Evolutionary conservation across 2,113 vertebrate genomes (phyloP).

Genomic region (Cavia aperea): DNA sequence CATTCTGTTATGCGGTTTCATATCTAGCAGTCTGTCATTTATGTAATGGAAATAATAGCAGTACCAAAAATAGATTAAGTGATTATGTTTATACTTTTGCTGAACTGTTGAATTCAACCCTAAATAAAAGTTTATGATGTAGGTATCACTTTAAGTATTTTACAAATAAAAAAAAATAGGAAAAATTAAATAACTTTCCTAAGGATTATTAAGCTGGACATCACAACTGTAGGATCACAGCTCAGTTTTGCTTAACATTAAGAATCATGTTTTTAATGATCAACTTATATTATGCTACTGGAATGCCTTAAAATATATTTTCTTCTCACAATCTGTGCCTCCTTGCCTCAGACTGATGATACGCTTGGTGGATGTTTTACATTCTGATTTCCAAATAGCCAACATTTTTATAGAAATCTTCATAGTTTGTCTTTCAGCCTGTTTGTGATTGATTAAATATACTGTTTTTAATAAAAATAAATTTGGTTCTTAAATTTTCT

Average conservation of each 20-base stretch:
- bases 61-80: neutral
- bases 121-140: neutral
- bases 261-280: slow-evolving; percentile 12
- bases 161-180: slow-evolving; percentile 32
- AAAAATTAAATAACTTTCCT: slow-evolving; percentile 25
- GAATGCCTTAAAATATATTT: neutral
- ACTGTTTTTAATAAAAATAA: neutral
- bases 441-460: neutral
- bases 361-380: neutral
- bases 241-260: neutral
- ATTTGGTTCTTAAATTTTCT: neutral
- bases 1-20: neutral
- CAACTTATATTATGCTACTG: neutral
- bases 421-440: neutral
- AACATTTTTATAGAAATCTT: neutral
- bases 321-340: neutral
- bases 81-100: neutral
- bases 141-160: neutral
- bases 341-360: neutral
- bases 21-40: neutral
- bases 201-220: neutral
- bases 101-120: neutral
- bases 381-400: neutral
- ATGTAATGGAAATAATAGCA: neutral
- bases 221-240: neutral